A percentile compares a stretch with the other conserved stretches of the same genome.
Conservation (phyloP, 2,113 vertebrate species). For the Anoplopoma fimbria region DNA sequence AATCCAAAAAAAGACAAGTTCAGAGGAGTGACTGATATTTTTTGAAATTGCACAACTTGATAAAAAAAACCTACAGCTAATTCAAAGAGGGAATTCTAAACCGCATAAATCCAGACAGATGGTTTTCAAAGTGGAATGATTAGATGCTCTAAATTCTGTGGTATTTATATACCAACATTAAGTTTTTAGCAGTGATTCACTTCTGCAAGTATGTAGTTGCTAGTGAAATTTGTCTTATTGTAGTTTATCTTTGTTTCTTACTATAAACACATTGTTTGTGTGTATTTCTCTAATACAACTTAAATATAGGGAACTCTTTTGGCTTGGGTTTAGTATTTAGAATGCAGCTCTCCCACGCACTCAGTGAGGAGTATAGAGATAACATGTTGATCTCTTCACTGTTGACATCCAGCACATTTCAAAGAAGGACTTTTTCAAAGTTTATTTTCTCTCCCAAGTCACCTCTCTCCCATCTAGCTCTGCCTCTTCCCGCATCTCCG, state of each 20-base stretch:
- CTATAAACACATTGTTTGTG: background rate
- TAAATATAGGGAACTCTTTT: background rate
- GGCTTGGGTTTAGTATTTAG: background rate
- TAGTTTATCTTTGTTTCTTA: background rate
- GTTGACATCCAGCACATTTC: background rate
- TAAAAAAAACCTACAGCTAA: background rate
- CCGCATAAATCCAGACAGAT: background rate
- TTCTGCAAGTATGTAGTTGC: background rate
- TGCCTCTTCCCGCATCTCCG: background rate
- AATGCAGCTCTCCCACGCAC: background rate
- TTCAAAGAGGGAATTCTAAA: background rate
- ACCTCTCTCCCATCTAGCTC: background rate
- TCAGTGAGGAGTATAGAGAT: background rate
- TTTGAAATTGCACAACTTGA: background rate
- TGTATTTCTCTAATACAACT: background rate
- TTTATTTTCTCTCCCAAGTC: slow-evolving; percentile 1
- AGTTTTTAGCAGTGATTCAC: too few relatives aligned
- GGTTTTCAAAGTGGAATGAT: background rate
- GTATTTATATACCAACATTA: background rate
- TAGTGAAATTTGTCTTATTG: background rate
- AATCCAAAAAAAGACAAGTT: too few relatives aligned
- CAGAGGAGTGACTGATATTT: background rate
- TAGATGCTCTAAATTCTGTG: background rate
- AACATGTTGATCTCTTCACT: background rate
- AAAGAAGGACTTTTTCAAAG: slow-evolving; percentile 13